Base-by-base conservation (phyloP, 1,140 invertebrate genomes). In the Lordiphosa collinella region DNA sequence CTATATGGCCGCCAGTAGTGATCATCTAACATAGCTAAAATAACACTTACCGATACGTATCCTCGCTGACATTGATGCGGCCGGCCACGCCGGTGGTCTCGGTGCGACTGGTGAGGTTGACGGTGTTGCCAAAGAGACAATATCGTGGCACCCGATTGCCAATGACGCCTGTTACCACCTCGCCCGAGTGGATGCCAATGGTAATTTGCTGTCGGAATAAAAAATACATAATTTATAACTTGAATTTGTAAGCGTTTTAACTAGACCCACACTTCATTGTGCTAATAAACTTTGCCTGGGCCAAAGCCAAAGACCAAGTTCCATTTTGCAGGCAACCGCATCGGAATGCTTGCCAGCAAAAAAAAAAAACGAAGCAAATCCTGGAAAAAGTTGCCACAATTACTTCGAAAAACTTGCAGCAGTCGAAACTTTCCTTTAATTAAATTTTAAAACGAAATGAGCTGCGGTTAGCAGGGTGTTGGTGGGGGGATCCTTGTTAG, bases 71-170 rank as follows among this genome's bases (percentile, higher is more conserved):
- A 88, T 98, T 99, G 47, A 99, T 98, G 80, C 93, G 93, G 4
- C 97, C 97, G 3, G 94, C 94, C 49, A 94, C 92, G 3, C 97
- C 97, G 0, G 97, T 98, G 11, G 97, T 98, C 90, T 99, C 97
- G 2, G 96, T 98, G 61, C 97, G 91, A 86, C 96, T 98, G 29
- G 97, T 98, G 14, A 99, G 89, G 90, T 99, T 99, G 0, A 99
- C 97, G 0, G 97, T 98, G 89, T 98, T 98, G 12, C 97, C 97
- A 87, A 99, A 99, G 1, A 99, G 92, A 90, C 97, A 99, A 88
- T 98, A 99, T n/a, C 97, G 92, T 0, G 97, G 97, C 95, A 98
- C 98, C 48, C 96, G 93, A 90, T 98, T 96, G 2, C 97, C 97
- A 58, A 99, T 98, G 2, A 99, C 97, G 10, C 97, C 97, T 1